These are phyloP conservation scores for Clarias gariepinus DNA, from an alignment of 2,113 vertebrate species.

Conservation along the genomic window DNA sequence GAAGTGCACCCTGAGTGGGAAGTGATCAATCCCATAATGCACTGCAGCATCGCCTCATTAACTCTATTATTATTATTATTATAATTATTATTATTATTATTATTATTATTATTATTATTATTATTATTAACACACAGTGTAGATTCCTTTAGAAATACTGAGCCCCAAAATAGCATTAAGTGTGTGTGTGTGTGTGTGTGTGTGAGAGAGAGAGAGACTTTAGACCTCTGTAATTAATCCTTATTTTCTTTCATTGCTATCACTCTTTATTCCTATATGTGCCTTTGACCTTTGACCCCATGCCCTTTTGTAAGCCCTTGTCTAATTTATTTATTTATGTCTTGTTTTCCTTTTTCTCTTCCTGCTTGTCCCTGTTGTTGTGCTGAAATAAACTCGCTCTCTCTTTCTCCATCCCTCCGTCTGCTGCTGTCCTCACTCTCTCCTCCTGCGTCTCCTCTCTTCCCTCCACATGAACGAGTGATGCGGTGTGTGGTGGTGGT, in stretches of 20 bases:
- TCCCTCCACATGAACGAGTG: too few relatives aligned
- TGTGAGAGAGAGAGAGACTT: background rate
- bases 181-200: background rate
- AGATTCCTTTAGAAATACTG: background rate
- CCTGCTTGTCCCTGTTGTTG: background rate
- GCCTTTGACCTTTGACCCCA: background rate
- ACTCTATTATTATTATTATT: background rate
- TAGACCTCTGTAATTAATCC: background rate
- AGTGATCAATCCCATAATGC: background rate
- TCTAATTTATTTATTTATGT: background rate
- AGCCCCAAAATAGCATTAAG: background rate
- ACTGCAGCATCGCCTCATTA: background rate
- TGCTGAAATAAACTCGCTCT: background rate
- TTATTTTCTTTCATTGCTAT: background rate
- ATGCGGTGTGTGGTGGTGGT: background rate
- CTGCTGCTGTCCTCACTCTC: background rate
- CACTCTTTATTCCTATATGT: background rate
- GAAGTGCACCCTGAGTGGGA: too few relatives aligned
- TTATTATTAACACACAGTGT: background rate
- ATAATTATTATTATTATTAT: too few relatives aligned
- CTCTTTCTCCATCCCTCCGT: background rate
- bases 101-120: background rate
- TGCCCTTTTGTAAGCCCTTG: background rate
- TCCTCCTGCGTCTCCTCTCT: background rate
- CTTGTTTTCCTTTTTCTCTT: background rate